Conservation (phyloP, 2,888 invertebrate species). For the Cryptus viduatorius region DNA sequence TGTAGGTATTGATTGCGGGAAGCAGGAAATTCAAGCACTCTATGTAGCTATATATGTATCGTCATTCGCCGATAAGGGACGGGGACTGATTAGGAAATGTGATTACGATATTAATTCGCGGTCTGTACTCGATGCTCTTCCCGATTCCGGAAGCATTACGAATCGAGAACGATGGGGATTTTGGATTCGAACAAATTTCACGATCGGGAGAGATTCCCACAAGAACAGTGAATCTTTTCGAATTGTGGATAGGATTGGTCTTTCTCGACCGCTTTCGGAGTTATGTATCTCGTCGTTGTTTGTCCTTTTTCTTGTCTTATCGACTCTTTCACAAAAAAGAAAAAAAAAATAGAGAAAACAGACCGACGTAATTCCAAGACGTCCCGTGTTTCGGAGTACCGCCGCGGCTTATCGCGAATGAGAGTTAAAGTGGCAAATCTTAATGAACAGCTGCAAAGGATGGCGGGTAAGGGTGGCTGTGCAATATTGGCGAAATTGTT, state of each 20-base stretch:
- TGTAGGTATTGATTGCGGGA: conserved; percentile 36
- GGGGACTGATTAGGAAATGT: conserved; percentile 33
- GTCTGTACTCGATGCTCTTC: not conserved
- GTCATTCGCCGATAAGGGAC: conserved; percentile 5
- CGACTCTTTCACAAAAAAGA: no score
- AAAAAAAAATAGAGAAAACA: no score
- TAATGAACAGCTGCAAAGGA: not conserved
- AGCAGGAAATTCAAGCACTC: conserved; percentile 28
- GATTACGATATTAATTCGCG: conserved; percentile 29
- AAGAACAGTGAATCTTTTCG: no score
- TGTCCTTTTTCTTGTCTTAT: no score
- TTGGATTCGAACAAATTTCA: not conserved
- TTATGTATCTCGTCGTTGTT: no score
- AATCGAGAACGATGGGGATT: not conserved
- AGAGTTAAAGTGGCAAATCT: conserved; percentile 5
- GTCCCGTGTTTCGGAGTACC: not conserved
- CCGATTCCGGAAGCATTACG: not conserved
- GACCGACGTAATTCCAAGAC: not conserved
- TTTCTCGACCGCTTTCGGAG: no score
- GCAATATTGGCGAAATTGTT: conserved; percentile 4
- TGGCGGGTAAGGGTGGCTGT: not conserved
- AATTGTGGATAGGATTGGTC: no score
- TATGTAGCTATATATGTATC: conserved; percentile 18
- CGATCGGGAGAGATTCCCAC: no score
- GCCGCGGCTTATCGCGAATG: not conserved